Evolutionary conservation across 2,113 vertebrate genomes (phyloP).

Genomic region (Lampris megalopsis): DNA sequence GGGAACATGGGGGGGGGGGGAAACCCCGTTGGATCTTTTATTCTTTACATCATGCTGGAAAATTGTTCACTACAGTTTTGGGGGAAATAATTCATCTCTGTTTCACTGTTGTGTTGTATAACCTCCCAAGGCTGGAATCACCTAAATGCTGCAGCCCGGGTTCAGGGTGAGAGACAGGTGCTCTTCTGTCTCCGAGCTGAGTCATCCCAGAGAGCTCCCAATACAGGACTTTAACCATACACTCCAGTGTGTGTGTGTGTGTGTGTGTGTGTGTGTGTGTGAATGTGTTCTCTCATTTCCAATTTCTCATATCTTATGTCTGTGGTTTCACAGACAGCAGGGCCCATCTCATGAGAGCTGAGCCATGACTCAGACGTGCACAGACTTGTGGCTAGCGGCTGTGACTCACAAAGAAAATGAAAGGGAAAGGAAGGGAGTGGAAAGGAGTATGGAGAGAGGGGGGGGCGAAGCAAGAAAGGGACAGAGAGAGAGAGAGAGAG

Average conservation of each 20-base stretch:
- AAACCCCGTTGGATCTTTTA: background rate
- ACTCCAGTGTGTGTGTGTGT: background rate
- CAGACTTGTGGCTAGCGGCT: constrained; percentile 77
- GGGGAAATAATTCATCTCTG: background rate
- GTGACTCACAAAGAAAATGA: constrained; percentile 73
- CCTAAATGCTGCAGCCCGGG: constrained; percentile 22
- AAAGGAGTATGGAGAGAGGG: background rate
- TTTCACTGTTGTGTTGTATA: background rate
- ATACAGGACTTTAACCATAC: constrained; percentile 34
- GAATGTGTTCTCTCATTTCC: constrained; percentile 69
- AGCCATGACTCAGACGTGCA: constrained; percentile 76
- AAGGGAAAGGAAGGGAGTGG: constrained; percentile 22
- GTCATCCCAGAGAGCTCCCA: constrained; percentile 46
- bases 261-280: constrained; percentile 26
- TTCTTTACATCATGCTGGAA: background rate
- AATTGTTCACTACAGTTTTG: background rate
- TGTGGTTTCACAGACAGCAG: constrained; percentile 72
- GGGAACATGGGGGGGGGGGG: constrained; percentile 10
- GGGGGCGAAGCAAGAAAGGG: constrained; percentile 25
- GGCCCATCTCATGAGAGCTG: constrained; percentile 74
- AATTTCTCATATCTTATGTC: constrained; percentile 74
- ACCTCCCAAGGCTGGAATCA: constrained; percentile 16
- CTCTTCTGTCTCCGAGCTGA: constrained; percentile 24
- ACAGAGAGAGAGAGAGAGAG: background rate
- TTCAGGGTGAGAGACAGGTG: constrained; percentile 59